A percentile compares a stretch with the other conserved stretches of the same genome.
These are phyloP conservation scores for Sminthopsis crassicaudata DNA, from an alignment of 2,113 vertebrate species.

Conservation along the genomic window DNA sequence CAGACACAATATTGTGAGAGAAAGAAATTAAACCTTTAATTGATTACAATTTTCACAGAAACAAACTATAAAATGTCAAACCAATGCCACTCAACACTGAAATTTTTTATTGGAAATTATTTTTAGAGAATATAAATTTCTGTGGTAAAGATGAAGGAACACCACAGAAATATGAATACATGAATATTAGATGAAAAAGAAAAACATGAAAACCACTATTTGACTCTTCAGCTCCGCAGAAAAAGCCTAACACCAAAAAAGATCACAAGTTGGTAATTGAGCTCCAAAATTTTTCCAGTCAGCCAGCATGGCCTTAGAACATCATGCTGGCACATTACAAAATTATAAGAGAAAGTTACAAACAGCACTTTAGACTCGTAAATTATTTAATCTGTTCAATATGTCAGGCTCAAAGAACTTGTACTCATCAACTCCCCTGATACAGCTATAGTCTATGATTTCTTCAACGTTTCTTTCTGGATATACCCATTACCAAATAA, in stretches of 20 bases:
- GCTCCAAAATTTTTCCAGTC: not conserved
- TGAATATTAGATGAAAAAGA: not conserved
- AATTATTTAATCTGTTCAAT: not conserved
- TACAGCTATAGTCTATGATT: not conserved
- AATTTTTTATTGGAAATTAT: not conserved
- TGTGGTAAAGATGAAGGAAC: not conserved
- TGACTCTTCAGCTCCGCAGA: not conserved
- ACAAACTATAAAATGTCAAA: not conserved
- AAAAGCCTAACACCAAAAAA: not conserved
- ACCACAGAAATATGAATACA: not conserved
- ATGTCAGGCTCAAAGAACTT: not conserved
- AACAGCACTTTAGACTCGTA: not conserved
- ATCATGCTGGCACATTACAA: not conserved
- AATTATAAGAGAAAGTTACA: constrained; percentile 3
- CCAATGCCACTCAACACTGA: not conserved
- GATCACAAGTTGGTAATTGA: not conserved
- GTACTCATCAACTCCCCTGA: not conserved
- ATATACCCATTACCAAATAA: not conserved
- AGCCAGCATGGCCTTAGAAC: not conserved
- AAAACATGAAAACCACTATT: not conserved
- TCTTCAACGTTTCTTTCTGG: not conserved
- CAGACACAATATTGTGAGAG: not conserved
- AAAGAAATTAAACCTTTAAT: not conserved
- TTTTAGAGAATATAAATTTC: not conserved
- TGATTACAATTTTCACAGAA: not conserved